Conservation (phyloP, 1,140 invertebrate genomes). For the Papilio aristodemus region DNA sequence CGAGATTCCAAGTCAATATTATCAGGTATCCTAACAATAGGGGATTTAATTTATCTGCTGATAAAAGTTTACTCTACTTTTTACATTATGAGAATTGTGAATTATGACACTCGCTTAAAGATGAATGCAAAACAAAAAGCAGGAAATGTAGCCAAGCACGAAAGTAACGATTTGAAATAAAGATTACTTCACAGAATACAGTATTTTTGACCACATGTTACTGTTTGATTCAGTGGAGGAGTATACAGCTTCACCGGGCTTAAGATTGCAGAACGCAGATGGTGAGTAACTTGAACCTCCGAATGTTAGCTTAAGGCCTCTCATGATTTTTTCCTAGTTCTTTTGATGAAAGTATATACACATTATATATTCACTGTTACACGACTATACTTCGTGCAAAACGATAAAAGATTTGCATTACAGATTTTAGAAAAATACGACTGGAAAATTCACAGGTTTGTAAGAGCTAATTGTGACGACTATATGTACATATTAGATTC, state of each 20-base stretch:
- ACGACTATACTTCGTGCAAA: neutral
- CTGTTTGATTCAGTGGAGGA: too few species aligned
- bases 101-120: too few species aligned
- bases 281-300: too few species aligned
- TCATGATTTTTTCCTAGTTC: neutral
- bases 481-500: neutral
- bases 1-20: neutral
- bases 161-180: too few species aligned
- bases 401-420: neutral
- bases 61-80: neutral
- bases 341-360: neutral
- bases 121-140: too few species aligned
- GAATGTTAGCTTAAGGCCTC: too few species aligned
- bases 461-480: conserved; percentile 3
- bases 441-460: neutral
- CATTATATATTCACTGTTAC: neutral
- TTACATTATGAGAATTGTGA: neutral
- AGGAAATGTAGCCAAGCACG: too few species aligned
- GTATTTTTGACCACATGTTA: too few species aligned
- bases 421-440: conserved; percentile 5
- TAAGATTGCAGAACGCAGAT: too few species aligned
- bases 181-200: too few species aligned
- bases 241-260: too few species aligned
- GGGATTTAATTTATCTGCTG: neutral
- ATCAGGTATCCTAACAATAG: neutral